Base-by-base conservation (phyloP, 2,797 vertebrate species). In the Tragelaphus oryx region DNA sequence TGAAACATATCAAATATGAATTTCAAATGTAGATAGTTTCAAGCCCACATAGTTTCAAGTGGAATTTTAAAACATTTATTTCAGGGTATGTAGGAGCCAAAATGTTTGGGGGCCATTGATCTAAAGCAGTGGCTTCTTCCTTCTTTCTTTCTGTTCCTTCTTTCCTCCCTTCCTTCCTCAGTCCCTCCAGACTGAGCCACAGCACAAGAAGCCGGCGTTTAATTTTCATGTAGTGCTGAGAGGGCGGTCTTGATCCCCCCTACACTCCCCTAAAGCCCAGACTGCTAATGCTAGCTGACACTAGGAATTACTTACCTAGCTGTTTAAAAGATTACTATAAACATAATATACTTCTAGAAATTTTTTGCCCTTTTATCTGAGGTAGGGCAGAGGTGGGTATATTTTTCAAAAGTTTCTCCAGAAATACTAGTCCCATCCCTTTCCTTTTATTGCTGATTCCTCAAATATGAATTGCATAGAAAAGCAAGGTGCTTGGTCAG, bases 391-490 rank as follows among this genome's bases (percentile, higher is more conserved):
- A 46, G 3, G 10, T 75, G 6, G 1, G 8, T 89, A 2, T 74
- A 55, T 52, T 93, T 92, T 94, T 94, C n/a, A 87, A 74, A 89
- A 5, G 50, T 87, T 44, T 91, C 14, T 37, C 22, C 48, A 46
- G 52, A 71, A 52, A 71, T 62, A n/a, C 55, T 41, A 71, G 28
- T 60, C 57, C 28, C n/a, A 84, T 87, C 6, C 22, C 4, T 84
- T 95, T 89, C 17, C 52, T 44, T 33, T 84, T 22, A 57, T 26
- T 57, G 24, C 6, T 50, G 3, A 41, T 80, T 16, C 44, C 8
- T 48, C 30, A 60, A 60, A 60, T 60, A 68, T 87, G 37, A 91
- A 50, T 65, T 80, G 10, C 75, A 52, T 11, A 76, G 37, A 87
- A 96, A 89, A 4, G 22, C 5, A 20, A 7, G 1, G 5, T 60